A percentile compares a stretch with the other conserved stretches of the same genome.
phyloP scores from a whole-genome alignment of 2,888 invertebrate species.

The Eilema griseolum region DNA sequence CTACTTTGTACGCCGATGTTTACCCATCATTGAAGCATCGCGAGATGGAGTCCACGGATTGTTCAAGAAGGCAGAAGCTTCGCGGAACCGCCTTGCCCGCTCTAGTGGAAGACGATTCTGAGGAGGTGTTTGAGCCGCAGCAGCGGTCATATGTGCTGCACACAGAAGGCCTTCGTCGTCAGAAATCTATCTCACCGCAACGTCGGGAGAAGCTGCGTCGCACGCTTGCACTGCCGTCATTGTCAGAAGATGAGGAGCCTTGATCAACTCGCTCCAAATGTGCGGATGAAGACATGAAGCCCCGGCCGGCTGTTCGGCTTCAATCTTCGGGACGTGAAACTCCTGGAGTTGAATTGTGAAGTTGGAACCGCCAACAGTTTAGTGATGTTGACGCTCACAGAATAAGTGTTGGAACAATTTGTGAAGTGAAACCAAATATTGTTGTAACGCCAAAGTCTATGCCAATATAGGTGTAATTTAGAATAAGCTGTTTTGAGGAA shows the following conservation, averaged over 20 bases:
- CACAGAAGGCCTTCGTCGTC: constrained; percentile 73
- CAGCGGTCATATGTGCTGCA: constrained; percentile 70
- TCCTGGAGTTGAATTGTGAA: constrained; percentile 55
- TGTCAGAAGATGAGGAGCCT: constrained; percentile 83
- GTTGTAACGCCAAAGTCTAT: constrained; percentile 57
- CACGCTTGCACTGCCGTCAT: constrained; percentile 77
- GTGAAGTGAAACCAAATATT: constrained; percentile 69
- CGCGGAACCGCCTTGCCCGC: constrained; percentile 69
- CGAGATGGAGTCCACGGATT: constrained; percentile 68
- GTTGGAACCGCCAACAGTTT: constrained; percentile 53
- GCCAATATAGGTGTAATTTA: constrained; percentile 63
- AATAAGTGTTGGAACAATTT: constrained; percentile 56
- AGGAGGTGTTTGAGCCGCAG: constrained; percentile 68
- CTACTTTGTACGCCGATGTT: constrained; percentile 70
- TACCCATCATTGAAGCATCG: constrained; percentile 70
- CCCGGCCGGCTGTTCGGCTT: constrained; percentile 62
- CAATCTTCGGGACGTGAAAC: constrained; percentile 49
- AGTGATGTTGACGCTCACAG: constrained; percentile 42
- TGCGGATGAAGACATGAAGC: constrained; percentile 74
- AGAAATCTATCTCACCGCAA: constrained; percentile 80
- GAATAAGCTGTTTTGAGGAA: constrained; percentile 54
- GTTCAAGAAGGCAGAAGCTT: constrained; percentile 68
- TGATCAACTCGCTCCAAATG: constrained; percentile 61
- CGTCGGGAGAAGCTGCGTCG: constrained; percentile 75
- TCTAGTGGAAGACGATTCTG: constrained; percentile 73